These are phyloP conservation scores for Halcyon malimbica DNA, from an alignment of 2,113 vertebrate species.

Conservation along the genomic window DNA sequence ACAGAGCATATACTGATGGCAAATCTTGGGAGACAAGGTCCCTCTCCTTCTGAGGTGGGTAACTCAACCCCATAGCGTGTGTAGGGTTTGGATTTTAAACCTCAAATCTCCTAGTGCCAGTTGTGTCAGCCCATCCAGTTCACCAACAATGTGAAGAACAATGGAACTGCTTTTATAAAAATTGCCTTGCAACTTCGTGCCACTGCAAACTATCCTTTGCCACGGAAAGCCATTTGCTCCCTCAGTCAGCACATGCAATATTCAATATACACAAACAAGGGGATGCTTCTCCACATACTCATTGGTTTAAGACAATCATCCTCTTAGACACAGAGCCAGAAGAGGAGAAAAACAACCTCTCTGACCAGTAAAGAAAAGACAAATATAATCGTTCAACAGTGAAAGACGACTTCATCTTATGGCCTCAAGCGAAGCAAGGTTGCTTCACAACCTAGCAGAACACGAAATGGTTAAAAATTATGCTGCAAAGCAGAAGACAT, in stretches of 20 bases:
- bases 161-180: not conserved
- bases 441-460: not conserved
- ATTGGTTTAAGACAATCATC: not conserved
- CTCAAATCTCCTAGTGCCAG: not conserved
- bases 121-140: not conserved
- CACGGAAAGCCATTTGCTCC: not conserved
- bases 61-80: accelerated
- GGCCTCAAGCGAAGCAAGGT: not conserved
- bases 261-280: not conserved
- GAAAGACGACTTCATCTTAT: not conserved
- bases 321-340: not conserved
- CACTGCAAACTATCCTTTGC: not conserved
- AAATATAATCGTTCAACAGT: not conserved
- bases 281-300: not conserved
- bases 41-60: not conserved
- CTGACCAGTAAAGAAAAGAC: not conserved
- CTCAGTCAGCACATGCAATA: not conserved
- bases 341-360: not conserved
- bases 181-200: not conserved
- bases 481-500: not conserved
- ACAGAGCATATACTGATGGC: not conserved
- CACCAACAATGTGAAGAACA: not conserved
- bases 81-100: not conserved
- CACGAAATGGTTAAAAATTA: not conserved
- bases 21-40: not conserved